Percentiles rank a stretch among this genome's conserved stretches.
These are phyloP conservation scores for Subanguina moxae DNA, from an alignment of 1,140 invertebrate species.

Conservation along the genomic window DNA sequence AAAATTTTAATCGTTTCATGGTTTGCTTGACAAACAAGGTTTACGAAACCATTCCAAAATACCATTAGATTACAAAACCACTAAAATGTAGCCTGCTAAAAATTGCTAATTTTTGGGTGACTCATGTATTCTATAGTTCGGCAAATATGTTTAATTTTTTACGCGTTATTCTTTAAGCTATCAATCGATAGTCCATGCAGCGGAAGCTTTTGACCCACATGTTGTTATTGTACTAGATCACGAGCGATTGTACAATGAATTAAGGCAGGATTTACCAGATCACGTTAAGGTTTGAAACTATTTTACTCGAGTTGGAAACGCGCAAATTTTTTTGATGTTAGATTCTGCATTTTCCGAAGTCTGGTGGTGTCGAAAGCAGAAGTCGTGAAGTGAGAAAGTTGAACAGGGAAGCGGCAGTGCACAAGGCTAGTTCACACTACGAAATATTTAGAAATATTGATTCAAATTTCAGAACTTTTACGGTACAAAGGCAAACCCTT, in stretches of 20 bases:
- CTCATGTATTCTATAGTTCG: not conserved
- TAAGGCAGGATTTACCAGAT: conserved; percentile 31
- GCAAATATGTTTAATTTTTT: not conserved
- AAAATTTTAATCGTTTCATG: too few species aligned
- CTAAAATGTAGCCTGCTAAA: too few species aligned
- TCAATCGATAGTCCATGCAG: conserved; percentile 69
- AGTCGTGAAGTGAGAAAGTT: conserved; percentile 28
- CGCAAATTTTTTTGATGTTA: conserved; percentile 6
- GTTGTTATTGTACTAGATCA: conserved; percentile 92
- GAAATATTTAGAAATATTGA: conserved; percentile 6
- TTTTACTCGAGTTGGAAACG: too few species aligned
- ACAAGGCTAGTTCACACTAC: conserved; percentile 21
- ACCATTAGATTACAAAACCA: too few species aligned
- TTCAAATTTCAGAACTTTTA: conserved; percentile 45
- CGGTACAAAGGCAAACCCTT: conserved; percentile 26
- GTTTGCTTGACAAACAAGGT: too few species aligned
- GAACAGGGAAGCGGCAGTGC: conserved; percentile 23
- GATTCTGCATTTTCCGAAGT: conserved; percentile 45
- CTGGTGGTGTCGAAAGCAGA: conserved; percentile 41
- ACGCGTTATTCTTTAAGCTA: conserved; percentile 53
- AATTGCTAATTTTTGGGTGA: too few species aligned
- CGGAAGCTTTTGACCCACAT: conserved; percentile 85
- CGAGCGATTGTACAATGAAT: conserved; percentile 38
- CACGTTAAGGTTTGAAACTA: conserved; percentile 28
- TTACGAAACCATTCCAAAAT: too few species aligned